These are phyloP conservation scores for Campopleginae sp. DNA, from an alignment of 2,888 invertebrate genomes.

Conservation along the genomic window DNA sequence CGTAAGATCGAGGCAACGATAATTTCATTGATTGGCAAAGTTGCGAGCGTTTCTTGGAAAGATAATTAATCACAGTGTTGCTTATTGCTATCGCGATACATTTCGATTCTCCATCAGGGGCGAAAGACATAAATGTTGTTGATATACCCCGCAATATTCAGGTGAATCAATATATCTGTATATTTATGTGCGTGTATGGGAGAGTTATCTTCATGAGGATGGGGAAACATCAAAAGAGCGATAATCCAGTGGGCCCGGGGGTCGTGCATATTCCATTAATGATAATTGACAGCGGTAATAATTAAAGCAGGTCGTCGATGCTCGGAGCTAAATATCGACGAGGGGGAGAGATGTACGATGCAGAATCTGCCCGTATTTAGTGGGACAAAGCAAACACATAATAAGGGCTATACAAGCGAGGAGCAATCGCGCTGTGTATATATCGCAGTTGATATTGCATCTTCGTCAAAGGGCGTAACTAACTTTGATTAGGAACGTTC, in stretches of 20 bases:
- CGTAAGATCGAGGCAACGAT: background rate
- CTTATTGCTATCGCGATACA: slow-evolving; percentile 17
- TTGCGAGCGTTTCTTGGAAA: background rate
- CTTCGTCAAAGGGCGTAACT: slow-evolving; percentile 2
- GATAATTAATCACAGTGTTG: background rate
- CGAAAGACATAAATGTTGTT: background rate
- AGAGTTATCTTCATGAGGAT: slow-evolving; percentile 14
- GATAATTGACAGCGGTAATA: slow-evolving; percentile 68
- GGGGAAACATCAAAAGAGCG: slow-evolving; percentile 57
- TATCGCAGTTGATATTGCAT: background rate
- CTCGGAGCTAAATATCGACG: slow-evolving; percentile 66
- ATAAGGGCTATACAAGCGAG: slow-evolving; percentile 39
- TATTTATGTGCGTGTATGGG: background rate
- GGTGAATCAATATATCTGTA: background rate
- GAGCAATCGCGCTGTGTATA: background rate
- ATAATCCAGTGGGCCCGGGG: slow-evolving; percentile 55
- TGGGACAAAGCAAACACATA: slow-evolving; percentile 61
- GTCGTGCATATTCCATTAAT: slow-evolving; percentile 64
- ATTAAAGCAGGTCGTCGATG: slow-evolving; percentile 65
- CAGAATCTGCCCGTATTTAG: slow-evolving; percentile 56
- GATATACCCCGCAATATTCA: background rate
- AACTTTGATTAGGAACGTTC: background rate
- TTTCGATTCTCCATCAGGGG: background rate
- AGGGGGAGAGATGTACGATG: slow-evolving; percentile 45
- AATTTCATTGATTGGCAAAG: background rate